Evolutionary conservation across 2,113 vertebrate species (phyloP).

Genomic region (Hippoglossus stenolepis): DNA sequence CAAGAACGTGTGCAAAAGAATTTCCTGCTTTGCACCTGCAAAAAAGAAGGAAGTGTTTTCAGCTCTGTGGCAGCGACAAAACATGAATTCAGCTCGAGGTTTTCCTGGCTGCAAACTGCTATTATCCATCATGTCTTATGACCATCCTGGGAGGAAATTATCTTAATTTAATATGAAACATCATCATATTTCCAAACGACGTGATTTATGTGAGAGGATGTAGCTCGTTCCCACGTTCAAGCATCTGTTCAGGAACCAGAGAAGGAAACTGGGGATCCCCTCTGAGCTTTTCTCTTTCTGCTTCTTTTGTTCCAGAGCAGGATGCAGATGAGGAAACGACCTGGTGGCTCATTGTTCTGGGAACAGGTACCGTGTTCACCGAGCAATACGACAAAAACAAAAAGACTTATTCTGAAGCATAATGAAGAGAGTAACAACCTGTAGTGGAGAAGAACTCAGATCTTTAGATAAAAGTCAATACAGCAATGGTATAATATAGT

Average conservation of each 20-base stretch:
- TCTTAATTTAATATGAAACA: neutral
- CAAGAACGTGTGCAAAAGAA: too few relatives aligned
- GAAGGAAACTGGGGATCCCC: constrained; percentile 53
- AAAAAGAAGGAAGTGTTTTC: constrained; percentile 1
- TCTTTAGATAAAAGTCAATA: neutral
- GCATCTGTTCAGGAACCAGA: constrained; percentile 51
- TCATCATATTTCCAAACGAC: neutral
- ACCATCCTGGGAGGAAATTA: constrained; percentile 1
- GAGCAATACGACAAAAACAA: constrained; percentile 37
- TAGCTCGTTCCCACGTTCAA: constrained; percentile 32
- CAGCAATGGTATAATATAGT: too few relatives aligned
- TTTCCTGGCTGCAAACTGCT: neutral
- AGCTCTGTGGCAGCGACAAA: neutral
- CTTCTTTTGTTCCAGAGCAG: constrained; percentile 66
- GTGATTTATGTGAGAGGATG: constrained; percentile 24
- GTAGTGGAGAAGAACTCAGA: neutral
- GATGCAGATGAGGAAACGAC: constrained; percentile 77
- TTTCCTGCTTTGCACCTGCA: constrained; percentile 66
- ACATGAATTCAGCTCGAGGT: too few relatives aligned
- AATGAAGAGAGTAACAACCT: neutral
- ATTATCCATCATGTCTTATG: neutral
- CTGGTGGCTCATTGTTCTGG: constrained; percentile 66
- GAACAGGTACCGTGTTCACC: constrained; percentile 36
- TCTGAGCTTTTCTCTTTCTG: constrained; percentile 46
- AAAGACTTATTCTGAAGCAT: neutral